Evolutionary conservation across 2,888 invertebrate species (phyloP).

Genomic region (Euproctis similis): DNA sequence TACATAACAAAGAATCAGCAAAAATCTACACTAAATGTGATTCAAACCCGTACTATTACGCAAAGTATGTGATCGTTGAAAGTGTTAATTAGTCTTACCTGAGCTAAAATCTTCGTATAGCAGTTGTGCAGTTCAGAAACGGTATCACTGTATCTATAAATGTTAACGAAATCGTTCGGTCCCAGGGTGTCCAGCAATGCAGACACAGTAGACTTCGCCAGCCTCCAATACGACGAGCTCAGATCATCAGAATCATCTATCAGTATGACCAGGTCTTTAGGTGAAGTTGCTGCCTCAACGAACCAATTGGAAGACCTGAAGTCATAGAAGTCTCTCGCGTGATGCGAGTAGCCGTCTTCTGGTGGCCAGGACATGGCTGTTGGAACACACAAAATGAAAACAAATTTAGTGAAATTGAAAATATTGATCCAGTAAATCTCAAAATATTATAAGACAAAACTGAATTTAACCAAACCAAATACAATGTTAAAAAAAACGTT

Average conservation of each 20-base stretch:
- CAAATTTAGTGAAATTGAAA: too few species aligned
- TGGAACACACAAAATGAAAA: too few species aligned
- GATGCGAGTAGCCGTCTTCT: conserved; percentile 84
- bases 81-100: conserved; percentile 77
- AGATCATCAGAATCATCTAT: conserved; percentile 94
- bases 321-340: conserved; percentile 91
- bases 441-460: too few species aligned
- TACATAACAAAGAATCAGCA: too few species aligned
- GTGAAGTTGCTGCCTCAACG: conserved; percentile 96
- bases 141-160: conserved; percentile 91
- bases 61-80: not conserved
- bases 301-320: conserved; percentile 97
- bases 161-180: conserved; percentile 97
- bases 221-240: conserved; percentile 86
- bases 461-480: too few species aligned
- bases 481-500: too few species aligned
- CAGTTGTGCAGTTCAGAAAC: conserved; percentile 91
- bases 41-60: not conserved
- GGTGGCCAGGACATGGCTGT: conserved; percentile 89
- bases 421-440: too few species aligned
- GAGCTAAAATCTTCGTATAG: conserved; percentile 91
- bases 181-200: conserved; percentile 95
- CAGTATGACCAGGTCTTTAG: conserved; percentile 96
- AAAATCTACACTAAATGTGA: conserved; percentile 3
- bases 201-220: conserved; percentile 91